These are phyloP conservation scores for Platichthys stellatus DNA, from an alignment of 2,113 vertebrate genomes.

Conservation along the genomic window DNA sequence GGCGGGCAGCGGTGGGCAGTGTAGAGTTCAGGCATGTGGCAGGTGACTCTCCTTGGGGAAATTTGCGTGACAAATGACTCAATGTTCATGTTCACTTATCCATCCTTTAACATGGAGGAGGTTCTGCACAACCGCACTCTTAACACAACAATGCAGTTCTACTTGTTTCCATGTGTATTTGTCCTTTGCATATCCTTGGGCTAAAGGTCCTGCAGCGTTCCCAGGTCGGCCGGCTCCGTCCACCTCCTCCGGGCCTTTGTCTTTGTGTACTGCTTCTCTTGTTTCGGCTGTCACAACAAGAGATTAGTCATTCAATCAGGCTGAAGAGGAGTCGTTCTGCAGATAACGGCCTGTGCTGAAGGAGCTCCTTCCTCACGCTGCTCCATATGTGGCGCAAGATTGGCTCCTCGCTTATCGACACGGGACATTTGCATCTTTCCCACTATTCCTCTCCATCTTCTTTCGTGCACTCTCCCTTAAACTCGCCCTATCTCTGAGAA, in stretches of 20 bases:
- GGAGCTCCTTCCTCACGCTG: slow-evolving; percentile 64
- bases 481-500: slow-evolving; percentile 31
- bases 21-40: slow-evolving; percentile 53
- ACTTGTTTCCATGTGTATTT: not conserved
- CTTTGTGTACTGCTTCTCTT: slow-evolving; percentile 67
- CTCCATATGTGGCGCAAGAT: slow-evolving; percentile 70
- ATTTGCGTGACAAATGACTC: slow-evolving; percentile 61
- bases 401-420: slow-evolving; percentile 66
- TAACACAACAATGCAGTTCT: not conserved
- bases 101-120: slow-evolving; percentile 22
- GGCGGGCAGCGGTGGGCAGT: slow-evolving; percentile 46
- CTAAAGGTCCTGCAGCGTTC: slow-evolving; percentile 56
- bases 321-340: slow-evolving; percentile 68
- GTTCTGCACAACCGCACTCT: not conserved
- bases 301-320: slow-evolving; percentile 82
- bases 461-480: slow-evolving; percentile 22
- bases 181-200: slow-evolving; percentile 9
- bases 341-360: slow-evolving; percentile 74
- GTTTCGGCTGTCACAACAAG: slow-evolving; percentile 73
- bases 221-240: slow-evolving; percentile 45
- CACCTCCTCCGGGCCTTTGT: slow-evolving; percentile 58
- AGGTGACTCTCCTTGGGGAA: slow-evolving; percentile 72
- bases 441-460: slow-evolving; percentile 12
- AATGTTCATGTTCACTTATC: slow-evolving; percentile 53
- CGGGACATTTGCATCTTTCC: slow-evolving; percentile 71